A percentile compares a stretch with the other conserved stretches of the same genome.
Conservation (phyloP, 2,113 vertebrate genomes). For the Sinosuthora webbiana region DNA sequence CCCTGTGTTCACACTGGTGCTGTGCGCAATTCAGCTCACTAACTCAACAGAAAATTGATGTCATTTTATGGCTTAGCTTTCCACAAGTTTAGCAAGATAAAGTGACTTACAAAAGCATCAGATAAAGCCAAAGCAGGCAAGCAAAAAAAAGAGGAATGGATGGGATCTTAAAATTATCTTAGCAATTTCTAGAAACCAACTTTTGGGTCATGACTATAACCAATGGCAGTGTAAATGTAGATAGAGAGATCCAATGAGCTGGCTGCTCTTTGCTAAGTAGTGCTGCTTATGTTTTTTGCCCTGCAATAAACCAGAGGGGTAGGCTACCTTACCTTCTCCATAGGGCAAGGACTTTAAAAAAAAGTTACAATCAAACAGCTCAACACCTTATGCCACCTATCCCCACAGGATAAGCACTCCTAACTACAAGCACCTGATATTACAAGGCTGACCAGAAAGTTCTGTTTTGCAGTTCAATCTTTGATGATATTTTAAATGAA, state of each 20-base stretch:
- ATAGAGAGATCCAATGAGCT: background rate
- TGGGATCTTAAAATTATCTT: background rate
- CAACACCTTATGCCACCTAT: background rate
- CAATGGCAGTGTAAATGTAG: background rate
- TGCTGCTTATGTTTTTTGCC: rapidly evolving
- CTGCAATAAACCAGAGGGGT: background rate
- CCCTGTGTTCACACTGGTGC: background rate
- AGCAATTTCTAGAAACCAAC: background rate
- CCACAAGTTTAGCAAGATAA: background rate
- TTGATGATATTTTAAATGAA: background rate
- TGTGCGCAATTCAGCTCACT: background rate
- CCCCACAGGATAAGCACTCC: background rate
- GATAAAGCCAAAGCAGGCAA: background rate
- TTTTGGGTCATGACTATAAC: background rate
- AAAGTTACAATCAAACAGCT: background rate
- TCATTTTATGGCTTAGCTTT: background rate
- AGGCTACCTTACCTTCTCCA: background rate
- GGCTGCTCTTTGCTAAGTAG: background rate
- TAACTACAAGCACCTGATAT: background rate
- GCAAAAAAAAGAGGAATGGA: background rate
- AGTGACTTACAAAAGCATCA: background rate
- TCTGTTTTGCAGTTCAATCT: background rate
- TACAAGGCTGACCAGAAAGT: background rate
- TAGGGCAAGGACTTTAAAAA: background rate
- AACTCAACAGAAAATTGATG: background rate